phyloP scores from a whole-genome alignment of 2,888 invertebrate species.

The Idaea aversata region DNA sequence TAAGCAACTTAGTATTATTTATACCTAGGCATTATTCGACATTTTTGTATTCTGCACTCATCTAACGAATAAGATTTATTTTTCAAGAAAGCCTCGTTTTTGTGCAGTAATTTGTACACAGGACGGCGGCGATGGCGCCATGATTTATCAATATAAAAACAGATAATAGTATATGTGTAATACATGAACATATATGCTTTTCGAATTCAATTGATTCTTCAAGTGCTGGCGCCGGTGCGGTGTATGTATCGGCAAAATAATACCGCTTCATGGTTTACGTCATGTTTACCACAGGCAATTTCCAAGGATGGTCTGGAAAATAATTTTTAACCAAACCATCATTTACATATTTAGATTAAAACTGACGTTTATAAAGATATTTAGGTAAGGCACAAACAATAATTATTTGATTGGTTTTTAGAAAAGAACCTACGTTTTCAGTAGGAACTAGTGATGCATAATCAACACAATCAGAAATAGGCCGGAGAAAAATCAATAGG shows the following conservation, averaged over 20 bases:
- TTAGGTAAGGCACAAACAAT: not conserved
- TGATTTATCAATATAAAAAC: not conserved
- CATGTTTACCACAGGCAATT: constrained; percentile 2
- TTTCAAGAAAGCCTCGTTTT: not conserved
- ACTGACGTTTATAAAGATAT: not conserved
- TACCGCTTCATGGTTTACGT: constrained; percentile 10
- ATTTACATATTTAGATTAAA: not conserved
- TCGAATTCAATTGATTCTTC: constrained; percentile 43
- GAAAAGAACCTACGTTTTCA: not conserved
- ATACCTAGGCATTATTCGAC: not conserved
- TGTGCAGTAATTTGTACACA: not conserved
- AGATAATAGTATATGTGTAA: not conserved
- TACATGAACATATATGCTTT: constrained; percentile 17
- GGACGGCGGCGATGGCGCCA: not conserved
- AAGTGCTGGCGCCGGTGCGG: constrained; percentile 36
- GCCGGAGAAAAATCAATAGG: not conserved
- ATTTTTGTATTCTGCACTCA: not conserved
- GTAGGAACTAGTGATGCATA: not conserved
- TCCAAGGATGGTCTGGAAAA: not conserved
- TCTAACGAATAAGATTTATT: not conserved
- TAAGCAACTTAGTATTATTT: constrained; percentile 8
- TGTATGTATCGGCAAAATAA: constrained; percentile 37
- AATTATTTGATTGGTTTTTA: not conserved
- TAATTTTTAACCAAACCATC: not conserved
- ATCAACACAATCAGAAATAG: not conserved